These are phyloP conservation scores for Acleris cristana DNA, from an alignment of 2,888 invertebrate species.

Conservation along the genomic window DNA sequence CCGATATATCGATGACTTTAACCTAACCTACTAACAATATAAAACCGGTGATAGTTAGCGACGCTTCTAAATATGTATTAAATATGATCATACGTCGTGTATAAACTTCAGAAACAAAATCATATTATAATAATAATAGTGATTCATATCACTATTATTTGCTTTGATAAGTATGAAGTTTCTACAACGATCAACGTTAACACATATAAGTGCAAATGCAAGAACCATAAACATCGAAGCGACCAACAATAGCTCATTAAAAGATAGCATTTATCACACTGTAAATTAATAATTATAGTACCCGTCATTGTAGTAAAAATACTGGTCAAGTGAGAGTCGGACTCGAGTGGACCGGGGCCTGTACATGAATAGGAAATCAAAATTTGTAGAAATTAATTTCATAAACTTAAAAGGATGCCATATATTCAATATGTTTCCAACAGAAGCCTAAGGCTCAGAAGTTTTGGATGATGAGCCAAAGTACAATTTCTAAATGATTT, in stretches of 20 bases:
- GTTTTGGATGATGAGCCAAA: too few relatives aligned
- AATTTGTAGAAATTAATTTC: too few relatives aligned
- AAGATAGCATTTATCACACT: conserved; percentile 11
- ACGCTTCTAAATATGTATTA: too few relatives aligned
- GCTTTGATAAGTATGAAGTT: not conserved
- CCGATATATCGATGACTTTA: too few relatives aligned
- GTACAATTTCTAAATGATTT: too few relatives aligned
- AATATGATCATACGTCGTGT: not conserved
- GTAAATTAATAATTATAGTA: conserved; percentile 21
- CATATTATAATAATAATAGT: not conserved
- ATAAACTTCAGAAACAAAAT: conserved; percentile 2
- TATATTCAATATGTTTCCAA: too few relatives aligned
- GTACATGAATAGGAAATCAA: too few relatives aligned
- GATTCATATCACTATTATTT: not conserved
- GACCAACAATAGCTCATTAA: not conserved
- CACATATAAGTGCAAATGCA: not conserved
- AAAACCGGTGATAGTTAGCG: too few relatives aligned
- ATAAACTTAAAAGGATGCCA: too few relatives aligned
- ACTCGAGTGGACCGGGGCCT: too few relatives aligned
- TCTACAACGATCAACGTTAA: not conserved
- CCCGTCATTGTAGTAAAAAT: conserved; percentile 15
- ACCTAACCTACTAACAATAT: too few relatives aligned
- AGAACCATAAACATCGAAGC: not conserved
- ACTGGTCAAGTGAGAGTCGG: not conserved
- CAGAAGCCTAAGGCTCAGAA: too few relatives aligned